These are phyloP conservation scores for Malurus leucopterus DNA, from an alignment of 2,797 vertebrate genomes.

Conservation along the genomic window DNA sequence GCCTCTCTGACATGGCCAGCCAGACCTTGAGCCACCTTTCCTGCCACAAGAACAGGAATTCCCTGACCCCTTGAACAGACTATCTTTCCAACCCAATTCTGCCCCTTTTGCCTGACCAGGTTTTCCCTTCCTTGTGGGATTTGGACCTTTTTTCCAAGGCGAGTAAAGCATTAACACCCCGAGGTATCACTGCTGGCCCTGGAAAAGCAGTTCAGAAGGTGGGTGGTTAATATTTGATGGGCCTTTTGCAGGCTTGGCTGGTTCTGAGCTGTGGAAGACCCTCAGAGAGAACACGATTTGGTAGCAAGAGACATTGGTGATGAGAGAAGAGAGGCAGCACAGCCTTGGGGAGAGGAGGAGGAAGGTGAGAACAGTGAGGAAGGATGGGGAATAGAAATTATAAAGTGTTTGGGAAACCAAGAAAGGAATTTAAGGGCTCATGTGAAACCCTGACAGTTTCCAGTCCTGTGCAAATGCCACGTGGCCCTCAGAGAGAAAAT, in stretches of 20 bases:
- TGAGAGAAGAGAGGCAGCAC: neutral
- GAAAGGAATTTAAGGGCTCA: neutral
- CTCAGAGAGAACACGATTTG: neutral
- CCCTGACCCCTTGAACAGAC: neutral
- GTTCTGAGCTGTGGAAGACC: neutral
- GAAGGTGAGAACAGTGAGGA: neutral
- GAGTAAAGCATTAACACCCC: slow-evolving; percentile 1
- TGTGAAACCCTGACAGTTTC: neutral
- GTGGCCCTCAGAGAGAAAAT: neutral
- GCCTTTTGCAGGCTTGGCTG: neutral
- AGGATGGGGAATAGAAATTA: neutral
- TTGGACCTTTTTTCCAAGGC: neutral
- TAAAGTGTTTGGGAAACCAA: neutral
- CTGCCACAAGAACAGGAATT: neutral
- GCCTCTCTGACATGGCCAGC: neutral
- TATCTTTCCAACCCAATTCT: neutral
- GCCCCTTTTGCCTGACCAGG: neutral
- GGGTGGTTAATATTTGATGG: slow-evolving; percentile 1
- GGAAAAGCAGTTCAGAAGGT: neutral
- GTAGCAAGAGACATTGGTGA: neutral
- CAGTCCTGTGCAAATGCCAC: neutral
- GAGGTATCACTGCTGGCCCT: neutral
- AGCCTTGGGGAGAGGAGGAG: neutral
- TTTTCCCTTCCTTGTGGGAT: neutral
- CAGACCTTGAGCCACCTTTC: neutral